Base-by-base conservation (phyloP, 1,140 invertebrate species). In the Ruditapes philippinarum region DNA sequence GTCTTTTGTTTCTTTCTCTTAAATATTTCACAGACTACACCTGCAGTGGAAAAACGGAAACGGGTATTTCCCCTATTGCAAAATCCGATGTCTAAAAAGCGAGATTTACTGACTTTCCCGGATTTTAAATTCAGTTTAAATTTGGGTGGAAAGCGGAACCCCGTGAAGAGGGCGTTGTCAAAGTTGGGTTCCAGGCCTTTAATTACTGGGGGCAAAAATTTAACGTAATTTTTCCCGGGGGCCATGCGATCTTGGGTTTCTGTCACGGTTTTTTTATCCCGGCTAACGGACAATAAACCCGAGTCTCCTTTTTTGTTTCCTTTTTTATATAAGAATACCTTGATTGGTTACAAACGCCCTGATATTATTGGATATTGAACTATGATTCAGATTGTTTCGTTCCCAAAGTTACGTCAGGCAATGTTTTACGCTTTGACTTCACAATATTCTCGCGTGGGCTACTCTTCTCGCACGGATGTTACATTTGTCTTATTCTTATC, bases 181-280 rank as follows among this genome's bases (percentile, higher is more conserved):
- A 12, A 42, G 49, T 54, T 65, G 49, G 85, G 74, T 51, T 40
- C 84, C 85, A 57, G 38, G 85, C 85, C 40, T 65, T 51, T 54
- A 80, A 88, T 80, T 88, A 68, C 79, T 51, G 68, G 45, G 79
- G 36, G n/a, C 62, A 60, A 45, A 70, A 88, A 78, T 31, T 40
- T 33, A 60, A 78, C 76, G 85, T 88, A 51, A 79, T 80, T 80
- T 79, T 88, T 62, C 42, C 85, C 76, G 42, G 74, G 62, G 80
- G 85, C 33, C 74, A 80, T 80, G 74, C 73, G 85, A 68, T 42
- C 70, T 74, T 73, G 33, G 82, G 65, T 84, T 57, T 22, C 42
- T 42, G 65, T 84, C 65, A 73, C 65, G 82, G 73, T 84, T 84
- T 25, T 84, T 84, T 74, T n/a, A 84, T n/a, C 68, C 33, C 65